Evolutionary conservation across 2,113 vertebrate species (phyloP).

Genomic region (Tachysurus vachellii): DNA sequence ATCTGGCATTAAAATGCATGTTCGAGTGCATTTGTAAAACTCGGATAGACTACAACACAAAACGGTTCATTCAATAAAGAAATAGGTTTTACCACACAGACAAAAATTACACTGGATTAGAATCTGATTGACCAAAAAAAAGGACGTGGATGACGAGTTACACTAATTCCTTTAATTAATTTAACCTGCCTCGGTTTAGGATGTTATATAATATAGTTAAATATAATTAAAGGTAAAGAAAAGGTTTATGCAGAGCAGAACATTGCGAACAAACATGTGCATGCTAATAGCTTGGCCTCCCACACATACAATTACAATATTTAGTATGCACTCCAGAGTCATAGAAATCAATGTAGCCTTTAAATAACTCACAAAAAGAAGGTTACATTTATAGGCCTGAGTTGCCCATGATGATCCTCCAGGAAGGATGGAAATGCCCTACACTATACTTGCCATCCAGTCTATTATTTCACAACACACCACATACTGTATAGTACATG

Average conservation of each 20-base stretch:
- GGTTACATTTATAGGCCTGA: conserved; percentile 4
- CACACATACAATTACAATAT: conserved; percentile 13
- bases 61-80: not conserved
- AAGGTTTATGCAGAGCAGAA: not conserved
- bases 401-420: conserved; percentile 23
- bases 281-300: not conserved
- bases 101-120: not conserved
- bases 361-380: conserved; percentile 3
- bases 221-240: not conserved
- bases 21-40: not conserved
- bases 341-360: conserved; percentile 12
- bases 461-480: not conserved
- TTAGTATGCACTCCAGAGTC: conserved; percentile 30
- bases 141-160: not conserved
- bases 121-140: not conserved
- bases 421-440: conserved; percentile 6
- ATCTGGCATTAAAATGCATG: not conserved
- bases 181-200: not conserved
- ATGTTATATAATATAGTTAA: conserved; percentile 2
- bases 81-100: not conserved
- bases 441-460: conserved; percentile 32
- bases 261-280: not conserved
- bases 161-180: not conserved
- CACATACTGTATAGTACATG: conserved; percentile 10
- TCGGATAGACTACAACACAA: not conserved